These are phyloP conservation scores for Pseudolaguvia tuberculata DNA, from an alignment of 2,113 vertebrate species.

Conservation along the genomic window DNA sequence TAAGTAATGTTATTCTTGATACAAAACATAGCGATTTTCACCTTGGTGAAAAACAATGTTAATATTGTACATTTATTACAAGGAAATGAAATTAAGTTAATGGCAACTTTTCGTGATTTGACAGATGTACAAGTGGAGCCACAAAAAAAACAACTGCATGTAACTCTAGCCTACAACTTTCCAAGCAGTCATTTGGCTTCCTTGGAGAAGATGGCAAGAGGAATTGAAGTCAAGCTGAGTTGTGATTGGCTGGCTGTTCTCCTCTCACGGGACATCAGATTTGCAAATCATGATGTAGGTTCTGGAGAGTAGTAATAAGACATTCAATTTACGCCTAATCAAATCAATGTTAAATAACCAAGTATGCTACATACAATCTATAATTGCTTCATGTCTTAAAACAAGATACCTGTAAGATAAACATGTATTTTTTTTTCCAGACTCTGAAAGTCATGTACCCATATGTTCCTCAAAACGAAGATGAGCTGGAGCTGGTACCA, in stretches of 20 bases:
- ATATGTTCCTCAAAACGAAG: slow-evolving; percentile 91
- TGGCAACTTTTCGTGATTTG: not conserved
- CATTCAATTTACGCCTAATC: not conserved
- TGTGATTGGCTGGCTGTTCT: slow-evolving; percentile 92
- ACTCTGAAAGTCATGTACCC: slow-evolving; percentile 95
- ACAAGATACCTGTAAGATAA: not conserved
- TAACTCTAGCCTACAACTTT: slow-evolving; percentile 96
- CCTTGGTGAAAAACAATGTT: not conserved
- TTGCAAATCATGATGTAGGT: slow-evolving; percentile 88
- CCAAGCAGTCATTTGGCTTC: slow-evolving; percentile 81
- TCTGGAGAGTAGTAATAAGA: not conserved
- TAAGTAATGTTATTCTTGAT: too few species aligned
- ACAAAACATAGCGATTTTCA: not conserved
- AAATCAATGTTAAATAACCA: not conserved
- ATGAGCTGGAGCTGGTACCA: slow-evolving; percentile 87
- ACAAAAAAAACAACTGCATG: slow-evolving; percentile 96
- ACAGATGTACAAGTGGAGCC: slow-evolving; percentile 89
- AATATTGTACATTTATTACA: not conserved
- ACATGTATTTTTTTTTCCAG: slow-evolving; percentile 56
- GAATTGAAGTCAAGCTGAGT: slow-evolving; percentile 81
- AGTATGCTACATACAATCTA: not conserved
- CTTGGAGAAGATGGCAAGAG: slow-evolving; percentile 88
- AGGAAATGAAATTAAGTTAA: slow-evolving; percentile 16
- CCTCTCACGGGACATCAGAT: slow-evolving; percentile 92
- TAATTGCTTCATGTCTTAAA: not conserved